Evolutionary conservation across 2,888 invertebrate species (phyloP).

Genomic region (Myopa tessellatipennis): DNA sequence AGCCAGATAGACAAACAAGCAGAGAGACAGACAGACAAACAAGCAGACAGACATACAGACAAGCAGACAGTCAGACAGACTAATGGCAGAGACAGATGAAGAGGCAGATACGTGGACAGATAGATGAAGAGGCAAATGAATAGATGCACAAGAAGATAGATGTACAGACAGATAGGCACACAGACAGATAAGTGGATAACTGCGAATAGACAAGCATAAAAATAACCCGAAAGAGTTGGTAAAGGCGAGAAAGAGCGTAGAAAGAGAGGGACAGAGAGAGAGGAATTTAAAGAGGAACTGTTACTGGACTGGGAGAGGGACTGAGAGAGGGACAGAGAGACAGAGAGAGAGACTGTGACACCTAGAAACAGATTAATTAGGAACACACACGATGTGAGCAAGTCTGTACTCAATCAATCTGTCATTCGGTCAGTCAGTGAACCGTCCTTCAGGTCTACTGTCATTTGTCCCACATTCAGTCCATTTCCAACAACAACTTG

Average conservation of each 20-base stretch:
- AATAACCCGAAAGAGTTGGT: too few relatives aligned
- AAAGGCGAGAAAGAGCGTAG: too few relatives aligned
- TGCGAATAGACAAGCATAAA: too few relatives aligned
- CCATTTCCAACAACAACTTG: too few relatives aligned
- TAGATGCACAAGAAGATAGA: neutral
- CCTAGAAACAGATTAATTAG: neutral
- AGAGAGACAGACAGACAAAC: neutral
- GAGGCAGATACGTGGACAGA: neutral
- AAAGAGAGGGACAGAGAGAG: too few relatives aligned
- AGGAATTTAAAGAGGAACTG: too few relatives aligned
- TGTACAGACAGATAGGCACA: too few relatives aligned
- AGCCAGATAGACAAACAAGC: neutral
- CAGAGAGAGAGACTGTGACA: neutral
- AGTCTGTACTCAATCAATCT: neutral
- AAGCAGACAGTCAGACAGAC: too few relatives aligned
- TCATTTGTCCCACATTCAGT: neutral
- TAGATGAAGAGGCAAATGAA: neutral
- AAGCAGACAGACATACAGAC: neutral
- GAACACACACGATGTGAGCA: neutral
- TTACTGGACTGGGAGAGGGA: too few relatives aligned
- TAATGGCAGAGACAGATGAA: neutral
- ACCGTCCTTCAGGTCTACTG: neutral
- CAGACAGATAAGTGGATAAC: too few relatives aligned
- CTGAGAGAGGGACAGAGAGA: neutral
- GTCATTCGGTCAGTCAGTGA: neutral